Evolutionary conservation across 1,140 invertebrate genomes (phyloP).

Genomic region (Dendrolimus punctatus): DNA sequence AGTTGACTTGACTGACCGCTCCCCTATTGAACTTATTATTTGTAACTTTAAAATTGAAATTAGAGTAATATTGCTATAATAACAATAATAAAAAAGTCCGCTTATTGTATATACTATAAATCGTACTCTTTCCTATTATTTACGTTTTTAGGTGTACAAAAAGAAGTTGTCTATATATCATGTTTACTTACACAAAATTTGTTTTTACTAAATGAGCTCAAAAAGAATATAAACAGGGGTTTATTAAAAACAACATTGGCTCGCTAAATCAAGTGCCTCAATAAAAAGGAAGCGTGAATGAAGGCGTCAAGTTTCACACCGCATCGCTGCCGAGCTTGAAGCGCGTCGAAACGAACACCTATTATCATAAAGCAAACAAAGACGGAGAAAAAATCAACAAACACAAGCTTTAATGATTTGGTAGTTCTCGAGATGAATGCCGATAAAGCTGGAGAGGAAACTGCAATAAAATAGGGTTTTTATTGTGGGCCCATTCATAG

Average conservation of each 20-base stretch:
- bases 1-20: no score
- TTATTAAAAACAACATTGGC: conserved; percentile 49
- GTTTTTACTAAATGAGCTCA: conserved; percentile 12
- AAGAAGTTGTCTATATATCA: no score
- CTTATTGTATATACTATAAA: no score
- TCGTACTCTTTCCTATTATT: no score
- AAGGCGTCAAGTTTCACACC: conserved; percentile 69
- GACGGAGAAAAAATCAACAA: conserved; percentile 60
- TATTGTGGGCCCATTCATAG: conserved; percentile 39
- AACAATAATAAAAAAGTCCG: no score
- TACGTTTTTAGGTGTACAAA: no score
- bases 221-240: conserved; percentile 31
- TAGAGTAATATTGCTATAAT: no score
- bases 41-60: no score
- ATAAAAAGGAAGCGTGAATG: conserved; percentile 56
- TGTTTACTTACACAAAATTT: no score
- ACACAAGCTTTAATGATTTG: conserved; percentile 61
- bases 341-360: conserved; percentile 56
- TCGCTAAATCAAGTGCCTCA: conserved; percentile 57
- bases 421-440: conserved; percentile 58
- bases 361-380: conserved; percentile 70
- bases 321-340: conserved; percentile 38
- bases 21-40: no score
- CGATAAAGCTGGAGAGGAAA: conserved; percentile 53
- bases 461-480: conserved; percentile 55